Base-by-base conservation (phyloP, 2,113 vertebrate genomes). In the Dryoscopus gambensis region DNA sequence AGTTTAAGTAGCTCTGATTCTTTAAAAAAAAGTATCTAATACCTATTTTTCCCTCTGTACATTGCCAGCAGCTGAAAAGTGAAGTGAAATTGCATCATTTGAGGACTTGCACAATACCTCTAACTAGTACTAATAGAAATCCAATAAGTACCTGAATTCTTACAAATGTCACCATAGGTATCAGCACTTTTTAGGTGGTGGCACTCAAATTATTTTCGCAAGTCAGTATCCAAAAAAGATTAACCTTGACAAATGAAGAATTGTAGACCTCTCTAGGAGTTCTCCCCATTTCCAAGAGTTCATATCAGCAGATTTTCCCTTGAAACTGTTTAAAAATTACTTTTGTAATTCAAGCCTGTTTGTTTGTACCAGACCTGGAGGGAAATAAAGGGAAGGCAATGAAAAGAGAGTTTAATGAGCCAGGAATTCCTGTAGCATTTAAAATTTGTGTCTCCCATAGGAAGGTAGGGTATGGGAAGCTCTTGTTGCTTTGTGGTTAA, bases 1-100 rank as follows among this genome's bases (percentile, higher is more conserved):
- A 96, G 94, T 89, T 75, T 96, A 78, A 97, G 87, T 90, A 96
- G 94, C 65, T 95, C 70, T 95, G 75, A 95, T 98, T 96, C 97
- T 97, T 97, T 93, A 89, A 90, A 93, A 85, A 85, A 62, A 35
- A 9, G 40, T 96, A 97, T 90, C 90, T 91, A 97, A 95, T 98
- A 93, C 85, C 62, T 94, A 93, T 97, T 94, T 96, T 97, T 86
- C 92, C 71, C 63, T 85, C 87, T 93, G 86, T 94, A 86, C 75
- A 93, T 49, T 94, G 93, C 94, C 90, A 90, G 92, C 87, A 95
- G 73, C 87, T 95, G 67, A 95, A 94, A 96, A 93, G 91, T 97
- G 82, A 78, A 69, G 74, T 96, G 83, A 89, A 80, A 88, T 89
- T 86, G 84, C 88, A 91, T 85, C 71, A 89, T 76, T 82, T 95